Evolutionary conservation across 2,113 vertebrate genomes (phyloP).

Genomic region (Triplophysa dalaica): DNA sequence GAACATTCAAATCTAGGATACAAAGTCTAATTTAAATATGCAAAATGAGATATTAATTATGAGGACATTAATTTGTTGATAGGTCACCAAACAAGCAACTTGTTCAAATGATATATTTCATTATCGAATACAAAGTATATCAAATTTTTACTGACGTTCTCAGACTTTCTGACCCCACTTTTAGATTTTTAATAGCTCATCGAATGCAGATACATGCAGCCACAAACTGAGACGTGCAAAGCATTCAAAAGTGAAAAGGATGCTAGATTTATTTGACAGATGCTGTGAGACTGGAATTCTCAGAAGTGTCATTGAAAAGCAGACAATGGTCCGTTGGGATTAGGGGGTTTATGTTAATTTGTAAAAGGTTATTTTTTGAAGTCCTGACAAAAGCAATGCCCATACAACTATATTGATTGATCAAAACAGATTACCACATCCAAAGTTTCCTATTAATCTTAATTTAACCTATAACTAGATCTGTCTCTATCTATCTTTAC

Average conservation of each 20-base stretch:
- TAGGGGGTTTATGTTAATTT: constrained; percentile 48
- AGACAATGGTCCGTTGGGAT: constrained; percentile 42
- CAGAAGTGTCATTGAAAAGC: constrained; percentile 45
- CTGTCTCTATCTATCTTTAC: no score
- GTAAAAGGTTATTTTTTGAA: constrained; percentile 48
- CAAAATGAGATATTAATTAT: no score
- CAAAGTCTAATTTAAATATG: no score
- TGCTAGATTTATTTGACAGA: constrained; percentile 51
- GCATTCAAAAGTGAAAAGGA: constrained; percentile 36
- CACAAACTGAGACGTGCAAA: constrained; percentile 28
- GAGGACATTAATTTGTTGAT: no score
- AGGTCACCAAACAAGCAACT: no score
- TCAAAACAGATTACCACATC: background rate
- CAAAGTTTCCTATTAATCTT: background rate
- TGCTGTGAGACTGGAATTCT: constrained; percentile 47
- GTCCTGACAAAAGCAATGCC: constrained; percentile 10
- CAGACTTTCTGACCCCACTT: background rate
- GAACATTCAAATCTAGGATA: no score
- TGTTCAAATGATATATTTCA: no score
- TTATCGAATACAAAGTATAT: no score
- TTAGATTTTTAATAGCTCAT: constrained; percentile 25
- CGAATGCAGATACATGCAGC: constrained; percentile 32
- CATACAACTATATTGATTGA: constrained; percentile 1
- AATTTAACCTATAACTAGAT: no score
- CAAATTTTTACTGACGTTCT: background rate